These are phyloP conservation scores for Rhyacichthys aspro DNA, from an alignment of 2,797 vertebrate genomes.

Conservation along the genomic window DNA sequence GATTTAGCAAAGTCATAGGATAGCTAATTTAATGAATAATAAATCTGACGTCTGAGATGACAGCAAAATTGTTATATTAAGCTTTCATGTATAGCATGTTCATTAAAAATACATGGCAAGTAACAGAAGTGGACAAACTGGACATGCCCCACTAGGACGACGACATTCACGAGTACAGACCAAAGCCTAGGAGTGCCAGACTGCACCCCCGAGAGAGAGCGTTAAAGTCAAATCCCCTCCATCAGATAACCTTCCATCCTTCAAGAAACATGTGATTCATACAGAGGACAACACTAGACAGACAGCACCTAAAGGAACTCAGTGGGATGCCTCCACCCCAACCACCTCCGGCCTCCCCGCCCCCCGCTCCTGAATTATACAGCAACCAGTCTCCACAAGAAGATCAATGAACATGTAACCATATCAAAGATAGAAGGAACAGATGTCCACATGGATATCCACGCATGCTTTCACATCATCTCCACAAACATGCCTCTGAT, in stretches of 20 bases:
- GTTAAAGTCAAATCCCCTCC: conserved; percentile 64
- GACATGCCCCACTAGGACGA: background rate
- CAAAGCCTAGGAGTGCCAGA: conserved; percentile 46
- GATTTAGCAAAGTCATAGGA: background rate
- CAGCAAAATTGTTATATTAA: conserved; percentile 22
- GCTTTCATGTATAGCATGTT: conserved; percentile 21
- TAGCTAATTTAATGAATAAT: conserved; percentile 11
- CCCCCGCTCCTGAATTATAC: conserved; percentile 50
- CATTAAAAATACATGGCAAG: conserved; percentile 45
- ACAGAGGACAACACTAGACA: conserved; percentile 10
- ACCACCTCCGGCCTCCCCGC: conserved; percentile 28
- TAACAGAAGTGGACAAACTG: background rate
- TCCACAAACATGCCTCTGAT: conserved; percentile 17
- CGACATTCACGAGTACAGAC: conserved; percentile 15
- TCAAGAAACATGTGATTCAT: conserved; percentile 29
- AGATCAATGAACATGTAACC: conserved; percentile 50
- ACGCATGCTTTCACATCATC: conserved; percentile 13
- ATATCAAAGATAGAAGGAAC: conserved; percentile 63
- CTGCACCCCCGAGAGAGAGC: conserved; percentile 52
- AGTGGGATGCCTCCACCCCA: conserved; percentile 18
- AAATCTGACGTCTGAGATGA: conserved; percentile 15
- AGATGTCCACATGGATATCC: conserved; percentile 47
- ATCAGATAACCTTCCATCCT: conserved; percentile 41
- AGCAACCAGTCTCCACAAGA: conserved; percentile 31
- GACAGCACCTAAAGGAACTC: conserved; percentile 30